Base-by-base conservation (phyloP, 2,113 vertebrate genomes). In the Labeo rohita region DNA sequence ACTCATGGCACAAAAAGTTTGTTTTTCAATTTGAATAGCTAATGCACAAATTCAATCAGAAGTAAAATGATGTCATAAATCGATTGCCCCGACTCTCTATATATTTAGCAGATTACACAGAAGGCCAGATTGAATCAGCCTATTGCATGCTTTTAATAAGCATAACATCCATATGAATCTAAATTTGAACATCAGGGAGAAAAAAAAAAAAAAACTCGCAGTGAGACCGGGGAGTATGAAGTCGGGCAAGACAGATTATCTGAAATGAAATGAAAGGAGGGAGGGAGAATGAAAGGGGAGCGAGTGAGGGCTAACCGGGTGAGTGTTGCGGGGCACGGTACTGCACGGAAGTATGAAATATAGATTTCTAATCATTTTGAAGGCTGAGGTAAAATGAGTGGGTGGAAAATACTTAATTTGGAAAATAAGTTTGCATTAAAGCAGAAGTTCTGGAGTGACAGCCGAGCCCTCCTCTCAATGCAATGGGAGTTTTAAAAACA, bases 91-190 rank as follows among this genome's bases (percentile, higher is more conserved):
- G 36, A n/a, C 50, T 68, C 52, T 63, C 79, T 49, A 10, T 70
- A 11, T 70, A 78, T 76, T 78, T 80, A 7, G 54, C 34, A 39
- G 75, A 88, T 88, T 84, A 86, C 43, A 50, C 50, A 47, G 49
- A 83, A 65, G 49, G 50, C 56, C 39, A 84, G 76, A 88, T 80
- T 84, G 84, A 88, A 79, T 88, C 87, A 49, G 66, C 83, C 80
- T 88, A 86, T 83, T 86, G 78, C 84, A 79, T 54, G 87, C 74
- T 74, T 80, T 86, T 68, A 78, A 76, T 80, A 70, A 70, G 47
- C 81, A 12, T 86, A 80, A 75, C 81, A 89, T 86, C 23, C 81
- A 66, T 77, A 63, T 43, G 50, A 76, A 66, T 88, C 54, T 61
- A 36, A 79, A 86, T 86, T 84, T 86, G 45, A 56, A 79, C 84